These are phyloP conservation scores for Melikaiella ostensackeni DNA, from an alignment of 2,888 invertebrate genomes.

Conservation along the genomic window DNA sequence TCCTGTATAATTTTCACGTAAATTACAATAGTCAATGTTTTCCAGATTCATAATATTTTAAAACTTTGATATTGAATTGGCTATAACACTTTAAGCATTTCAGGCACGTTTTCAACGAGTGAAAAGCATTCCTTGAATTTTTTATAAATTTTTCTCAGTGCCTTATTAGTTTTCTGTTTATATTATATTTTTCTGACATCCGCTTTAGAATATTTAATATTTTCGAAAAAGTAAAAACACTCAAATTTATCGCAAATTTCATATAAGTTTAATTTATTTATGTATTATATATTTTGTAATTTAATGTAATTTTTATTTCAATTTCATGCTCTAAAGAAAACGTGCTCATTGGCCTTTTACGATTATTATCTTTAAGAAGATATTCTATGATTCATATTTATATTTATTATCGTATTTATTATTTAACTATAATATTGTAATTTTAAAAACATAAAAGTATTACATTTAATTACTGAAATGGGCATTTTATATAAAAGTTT, in stretches of 20 bases:
- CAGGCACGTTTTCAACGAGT: neutral
- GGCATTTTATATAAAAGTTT: conserved; percentile 5
- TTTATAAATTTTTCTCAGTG: neutral
- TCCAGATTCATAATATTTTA: neutral
- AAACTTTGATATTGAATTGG: neutral
- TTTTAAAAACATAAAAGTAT: conserved; percentile 22
- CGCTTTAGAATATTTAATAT: neutral
- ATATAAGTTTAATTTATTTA: neutral
- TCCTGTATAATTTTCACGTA: conserved; percentile 15
- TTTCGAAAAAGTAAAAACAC: neutral
- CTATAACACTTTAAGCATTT: neutral
- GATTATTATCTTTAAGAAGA: conserved; percentile 16
- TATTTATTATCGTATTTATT: conserved; percentile 35
- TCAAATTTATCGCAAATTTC: neutral
- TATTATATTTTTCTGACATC: neutral
- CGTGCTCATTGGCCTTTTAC: conserved; percentile 19
- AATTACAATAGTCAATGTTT: conserved; percentile 6
- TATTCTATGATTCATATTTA: conserved; percentile 4
- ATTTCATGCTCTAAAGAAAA: neutral
- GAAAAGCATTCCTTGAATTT: neutral
- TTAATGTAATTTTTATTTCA: conserved; percentile 16
- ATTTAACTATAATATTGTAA: conserved; percentile 11
- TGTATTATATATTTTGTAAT: neutral
- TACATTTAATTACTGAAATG: conserved; percentile 14
- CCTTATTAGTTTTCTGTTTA: neutral